Evolutionary conservation across 2,113 vertebrate genomes (phyloP).

Genomic region (Bubo bubo): DNA sequence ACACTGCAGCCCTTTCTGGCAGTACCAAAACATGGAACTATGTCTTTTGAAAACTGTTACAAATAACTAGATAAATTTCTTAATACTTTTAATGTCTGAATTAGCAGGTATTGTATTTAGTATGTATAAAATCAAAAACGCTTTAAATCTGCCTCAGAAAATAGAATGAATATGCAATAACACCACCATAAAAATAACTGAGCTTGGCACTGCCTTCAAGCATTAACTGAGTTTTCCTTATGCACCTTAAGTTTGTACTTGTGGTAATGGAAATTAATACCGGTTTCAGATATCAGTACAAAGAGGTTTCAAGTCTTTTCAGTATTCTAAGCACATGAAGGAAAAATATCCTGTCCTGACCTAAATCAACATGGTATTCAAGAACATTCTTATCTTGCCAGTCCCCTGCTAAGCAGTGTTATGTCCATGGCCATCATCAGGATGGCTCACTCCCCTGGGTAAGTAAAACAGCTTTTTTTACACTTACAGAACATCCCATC

Average conservation of each 20-base stretch:
- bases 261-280: background rate
- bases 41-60: background rate
- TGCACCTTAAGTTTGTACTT: background rate
- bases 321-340: background rate
- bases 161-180: conserved; percentile 5
- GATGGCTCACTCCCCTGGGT: background rate
- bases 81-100: background rate
- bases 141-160: conserved; percentile 16
- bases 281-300: background rate
- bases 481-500: background rate
- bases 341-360: background rate
- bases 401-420: background rate
- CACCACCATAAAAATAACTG: conserved; percentile 46
- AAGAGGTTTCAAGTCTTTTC: background rate
- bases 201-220: conserved; percentile 9
- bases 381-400: background rate
- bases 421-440: background rate
- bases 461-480: background rate
- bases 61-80: background rate
- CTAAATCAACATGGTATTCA: background rate
- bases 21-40: background rate
- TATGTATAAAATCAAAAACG: background rate
- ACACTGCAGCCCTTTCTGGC: background rate
- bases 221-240: background rate
- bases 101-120: background rate